Base-by-base conservation (phyloP, 2,797 vertebrate species). In the Toxotes lorentzi region DNA sequence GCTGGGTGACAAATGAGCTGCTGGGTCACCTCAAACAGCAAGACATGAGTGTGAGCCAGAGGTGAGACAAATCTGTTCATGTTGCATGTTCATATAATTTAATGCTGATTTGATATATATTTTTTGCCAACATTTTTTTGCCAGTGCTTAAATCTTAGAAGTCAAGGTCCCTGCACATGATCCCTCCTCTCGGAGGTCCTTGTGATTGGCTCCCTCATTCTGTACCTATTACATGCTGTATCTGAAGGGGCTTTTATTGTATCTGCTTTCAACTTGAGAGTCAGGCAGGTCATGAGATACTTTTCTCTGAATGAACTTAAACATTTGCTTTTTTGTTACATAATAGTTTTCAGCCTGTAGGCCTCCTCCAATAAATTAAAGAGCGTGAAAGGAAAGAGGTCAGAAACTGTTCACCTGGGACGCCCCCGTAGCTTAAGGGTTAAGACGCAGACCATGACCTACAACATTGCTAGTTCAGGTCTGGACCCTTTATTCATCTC, bases 1-100 rank as follows among this genome's bases (percentile, higher is more conserved):
- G 96, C 90, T 99, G 98, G 98, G 93, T 99, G 92, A 95, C 97
- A 13, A 97, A 97, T 0, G 95, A 96, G 82, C 91, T 99, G n/a
- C 86, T 98, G 85, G 94, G 96, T 68, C 95, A 95, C 77, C 94
- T 99, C 86, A 98, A 97, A 83, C 95, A 96, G 16, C 90, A 93
- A 84, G 96, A 94, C 85, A 87, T 96, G 70, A 91, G 92, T 23
- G 94, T 97, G 83, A 94, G 95, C 78, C 96, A 99, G 91, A 98
- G 98, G 98, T 99, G 89, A 96, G 96, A 66, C 17, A 40, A 32
- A 51, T 12, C 19, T 6, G 11, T 60, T 40, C 13, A 11, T 62
- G 41, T 1, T 12, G 2, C 24, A 30, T 17, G 2, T 67, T 62
- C 48, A 54, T 50, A 48, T 10, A 24, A 43, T 14, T 30, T 30